Evolutionary conservation across 2,113 vertebrate genomes (phyloP).

Genomic region (cattle (Bos taurus)): ARS-UCD2.0 NC_037337.1:65519001-65519500

Average conservation of each 20-base stretch:
- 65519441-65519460: background rate
- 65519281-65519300: background rate
- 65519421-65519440: background rate
- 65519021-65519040: background rate
- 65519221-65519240: background rate
- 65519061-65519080: background rate
- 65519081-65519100: background rate
- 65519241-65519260: slow-evolving; percentile 17
- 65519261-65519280: background rate
- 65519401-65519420: background rate
- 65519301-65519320: background rate
- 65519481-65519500: background rate
- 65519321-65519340: background rate
- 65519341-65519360: background rate
- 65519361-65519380: background rate
- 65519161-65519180: background rate
- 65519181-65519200: background rate
- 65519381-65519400: background rate
- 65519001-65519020: background rate
- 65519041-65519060: background rate
- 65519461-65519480: background rate
- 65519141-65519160: background rate
- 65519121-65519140: background rate
- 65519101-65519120: background rate
- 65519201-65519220: background rate